Evolutionary conservation across 2,888 invertebrate genomes (phyloP).

Genomic region (Pheosia gnoma): DNA sequence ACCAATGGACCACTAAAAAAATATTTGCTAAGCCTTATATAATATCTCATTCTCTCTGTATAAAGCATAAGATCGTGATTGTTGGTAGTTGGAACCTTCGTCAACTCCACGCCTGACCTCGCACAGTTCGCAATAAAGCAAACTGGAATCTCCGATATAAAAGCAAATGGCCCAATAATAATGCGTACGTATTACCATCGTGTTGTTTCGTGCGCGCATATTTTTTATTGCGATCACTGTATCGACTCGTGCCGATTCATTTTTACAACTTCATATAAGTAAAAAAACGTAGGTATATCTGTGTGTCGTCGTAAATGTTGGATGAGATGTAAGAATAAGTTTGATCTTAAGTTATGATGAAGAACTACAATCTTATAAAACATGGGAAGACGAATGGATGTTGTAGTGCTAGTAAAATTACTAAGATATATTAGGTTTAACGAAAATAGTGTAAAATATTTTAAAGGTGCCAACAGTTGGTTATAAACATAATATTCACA

Average conservation of each 20-base stretch:
- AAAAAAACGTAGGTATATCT: neutral
- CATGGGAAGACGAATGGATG: neutral
- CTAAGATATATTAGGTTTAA: no score
- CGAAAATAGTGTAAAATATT: no score
- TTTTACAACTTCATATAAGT: slow-evolving; percentile 43
- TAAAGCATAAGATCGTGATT: no score
- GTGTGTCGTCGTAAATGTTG: neutral
- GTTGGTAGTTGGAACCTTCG: neutral
- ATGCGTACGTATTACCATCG: slow-evolving; percentile 62
- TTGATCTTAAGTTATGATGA: neutral
- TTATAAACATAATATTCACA: no score
- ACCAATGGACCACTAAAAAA: no score
- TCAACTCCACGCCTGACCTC: neutral
- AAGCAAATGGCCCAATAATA: slow-evolving; percentile 74
- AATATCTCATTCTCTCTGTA: no score
- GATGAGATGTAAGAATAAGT: neutral
- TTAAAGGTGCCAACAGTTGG: no score
- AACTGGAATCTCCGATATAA: slow-evolving; percentile 55
- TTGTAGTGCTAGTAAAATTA: no score
- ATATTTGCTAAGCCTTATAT: no score
- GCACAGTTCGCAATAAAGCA: slow-evolving; percentile 1
- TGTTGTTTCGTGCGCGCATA: slow-evolving; percentile 61
- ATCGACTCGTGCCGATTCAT: slow-evolving; percentile 50
- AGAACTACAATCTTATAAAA: neutral
- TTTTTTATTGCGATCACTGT: slow-evolving; percentile 49